Conservation (phyloP, 2,888 invertebrate species). For the Aplocera efformata region DNA sequence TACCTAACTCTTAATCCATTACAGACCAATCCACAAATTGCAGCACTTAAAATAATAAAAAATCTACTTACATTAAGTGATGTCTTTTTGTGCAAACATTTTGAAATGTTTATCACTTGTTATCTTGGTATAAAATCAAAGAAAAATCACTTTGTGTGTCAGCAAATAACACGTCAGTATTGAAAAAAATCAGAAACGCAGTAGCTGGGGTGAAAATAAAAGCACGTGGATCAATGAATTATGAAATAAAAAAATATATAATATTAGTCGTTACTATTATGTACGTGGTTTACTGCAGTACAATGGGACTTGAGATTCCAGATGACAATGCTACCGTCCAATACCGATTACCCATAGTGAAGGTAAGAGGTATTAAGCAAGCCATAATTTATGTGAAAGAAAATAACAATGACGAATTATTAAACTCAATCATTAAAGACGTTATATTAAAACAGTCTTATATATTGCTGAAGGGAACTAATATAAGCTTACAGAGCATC, state of each 20-base stretch:
- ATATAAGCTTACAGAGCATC: neutral
- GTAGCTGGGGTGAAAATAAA: too few species aligned
- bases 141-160: slow-evolving; percentile 8
- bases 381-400: slow-evolving; percentile 16
- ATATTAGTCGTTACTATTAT: slow-evolving; percentile 7
- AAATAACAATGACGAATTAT: slow-evolving; percentile 5
- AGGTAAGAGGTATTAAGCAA: slow-evolving; percentile 13
- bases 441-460: slow-evolving; percentile 18
- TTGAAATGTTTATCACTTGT: neutral
- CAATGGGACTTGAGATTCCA: slow-evolving; percentile 12
- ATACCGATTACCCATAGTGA: slow-evolving; percentile 15
- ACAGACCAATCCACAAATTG: neutral
- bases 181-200: too few species aligned
- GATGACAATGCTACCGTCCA: neutral
- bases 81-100: slow-evolving; percentile 12
- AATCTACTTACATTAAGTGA: slow-evolving; percentile 6
- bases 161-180: neutral
- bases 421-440: slow-evolving; percentile 13
- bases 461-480: slow-evolving; percentile 12
- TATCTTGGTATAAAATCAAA: neutral
- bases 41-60: slow-evolving; percentile 2
- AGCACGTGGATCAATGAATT: too few species aligned
- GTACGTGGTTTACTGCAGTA: slow-evolving; percentile 2
- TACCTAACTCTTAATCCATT: too few species aligned
- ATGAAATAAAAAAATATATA: too few species aligned